These are phyloP conservation scores for Gobio occitaniae DNA, from an alignment of 2,797 vertebrate species.

Conservation along the genomic window DNA sequence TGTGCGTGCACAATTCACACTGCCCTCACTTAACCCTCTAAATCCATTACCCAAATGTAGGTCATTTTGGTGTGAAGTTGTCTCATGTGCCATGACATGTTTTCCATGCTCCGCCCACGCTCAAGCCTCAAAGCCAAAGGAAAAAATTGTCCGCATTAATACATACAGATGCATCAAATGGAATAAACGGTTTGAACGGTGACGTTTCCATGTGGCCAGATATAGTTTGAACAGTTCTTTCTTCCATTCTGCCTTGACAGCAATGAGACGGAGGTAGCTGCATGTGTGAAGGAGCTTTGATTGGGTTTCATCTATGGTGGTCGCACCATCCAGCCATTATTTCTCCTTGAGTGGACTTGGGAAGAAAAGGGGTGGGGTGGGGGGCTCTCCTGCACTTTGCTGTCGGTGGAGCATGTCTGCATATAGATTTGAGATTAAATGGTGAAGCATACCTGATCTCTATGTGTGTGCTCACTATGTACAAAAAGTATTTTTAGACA, in stretches of 20 bases:
- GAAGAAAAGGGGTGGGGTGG: not conserved
- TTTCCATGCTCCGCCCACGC: constrained; percentile 22
- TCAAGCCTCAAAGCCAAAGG: not conserved
- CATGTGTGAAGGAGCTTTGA: constrained; percentile 33
- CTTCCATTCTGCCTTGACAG: constrained; percentile 4
- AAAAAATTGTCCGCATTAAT: not conserved
- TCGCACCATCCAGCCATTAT: constrained; percentile 22
- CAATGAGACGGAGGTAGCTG: constrained; percentile 29
- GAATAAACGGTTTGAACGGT: constrained; percentile 5
- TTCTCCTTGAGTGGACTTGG: constrained; percentile 27
- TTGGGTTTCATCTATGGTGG: constrained; percentile 31
- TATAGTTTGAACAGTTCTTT: constrained; percentile 8
- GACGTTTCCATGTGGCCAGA: constrained; percentile 20
- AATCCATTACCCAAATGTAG: constrained; percentile 60
- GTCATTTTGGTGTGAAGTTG: constrained; percentile 50
- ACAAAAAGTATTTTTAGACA: not conserved
- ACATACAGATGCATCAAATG: not conserved
- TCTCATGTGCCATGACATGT: constrained; percentile 51
- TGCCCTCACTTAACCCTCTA: constrained; percentile 37
- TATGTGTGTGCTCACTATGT: not conserved
- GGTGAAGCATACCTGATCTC: not conserved
- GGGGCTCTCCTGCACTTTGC: constrained; percentile 4
- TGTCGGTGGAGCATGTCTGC: constrained; percentile 42
- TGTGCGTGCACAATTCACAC: constrained; percentile 8
- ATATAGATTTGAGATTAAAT: constrained; percentile 47